Evolutionary conservation across 2,888 invertebrate genomes (phyloP).

Genomic region (Acanthosoma haemorrhoidale): DNA sequence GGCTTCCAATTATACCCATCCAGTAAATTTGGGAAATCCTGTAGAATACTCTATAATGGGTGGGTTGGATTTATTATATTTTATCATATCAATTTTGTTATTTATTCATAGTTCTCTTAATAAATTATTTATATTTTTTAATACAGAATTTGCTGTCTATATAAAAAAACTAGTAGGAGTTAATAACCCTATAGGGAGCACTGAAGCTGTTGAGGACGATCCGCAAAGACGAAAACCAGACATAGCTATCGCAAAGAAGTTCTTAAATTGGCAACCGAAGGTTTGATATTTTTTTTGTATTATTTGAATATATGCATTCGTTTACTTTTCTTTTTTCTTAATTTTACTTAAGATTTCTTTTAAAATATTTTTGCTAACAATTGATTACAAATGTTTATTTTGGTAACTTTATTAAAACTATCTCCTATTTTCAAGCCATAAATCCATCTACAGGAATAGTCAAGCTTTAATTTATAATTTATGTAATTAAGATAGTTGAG

Average conservation of each 20-base stretch:
- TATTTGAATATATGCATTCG: background rate
- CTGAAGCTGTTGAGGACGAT: slow-evolving; percentile 89
- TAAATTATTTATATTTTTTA: slow-evolving; percentile 34
- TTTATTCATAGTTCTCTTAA: too few relatives aligned
- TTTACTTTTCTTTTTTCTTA: background rate
- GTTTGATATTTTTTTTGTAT: slow-evolving; percentile 47
- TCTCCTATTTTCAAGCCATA: too few relatives aligned
- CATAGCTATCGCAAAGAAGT: slow-evolving; percentile 77
- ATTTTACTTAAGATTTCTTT: background rate
- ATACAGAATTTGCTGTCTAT: slow-evolving; percentile 76
- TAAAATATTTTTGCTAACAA: slow-evolving; percentile 37
- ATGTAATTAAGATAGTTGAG: too few relatives aligned
- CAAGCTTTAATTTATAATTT: too few relatives aligned
- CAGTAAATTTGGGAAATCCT: slow-evolving; percentile 96
- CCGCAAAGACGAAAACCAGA: slow-evolving; percentile 92
- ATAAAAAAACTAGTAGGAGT: slow-evolving; percentile 82
- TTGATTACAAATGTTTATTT: background rate
- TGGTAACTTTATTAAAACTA: background rate
- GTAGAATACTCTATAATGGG: slow-evolving; percentile 93
- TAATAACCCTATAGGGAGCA: slow-evolving; percentile 73
- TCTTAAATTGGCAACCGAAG: slow-evolving; percentile 88
- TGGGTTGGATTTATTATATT: too few relatives aligned
- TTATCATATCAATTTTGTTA: background rate
- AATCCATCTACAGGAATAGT: too few relatives aligned
- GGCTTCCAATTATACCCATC: slow-evolving; percentile 87